These are phyloP conservation scores for Pandion haliaetus DNA, from an alignment of 2,113 vertebrate species.

Conservation along the genomic window DNA sequence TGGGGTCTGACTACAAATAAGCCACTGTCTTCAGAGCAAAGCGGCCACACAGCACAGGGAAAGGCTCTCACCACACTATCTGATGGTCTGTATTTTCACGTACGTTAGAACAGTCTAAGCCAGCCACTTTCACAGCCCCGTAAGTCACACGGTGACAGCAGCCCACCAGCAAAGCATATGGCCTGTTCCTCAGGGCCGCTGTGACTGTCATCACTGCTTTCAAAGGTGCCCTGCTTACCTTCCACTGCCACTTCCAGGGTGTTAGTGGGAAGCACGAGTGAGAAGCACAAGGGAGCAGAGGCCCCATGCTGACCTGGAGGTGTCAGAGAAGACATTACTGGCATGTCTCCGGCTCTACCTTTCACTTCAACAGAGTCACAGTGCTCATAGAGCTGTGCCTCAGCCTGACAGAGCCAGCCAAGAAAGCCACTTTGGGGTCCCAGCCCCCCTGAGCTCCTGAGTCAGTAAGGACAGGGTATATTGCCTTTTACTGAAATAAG, in stretches of 20 bases:
- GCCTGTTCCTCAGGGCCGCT: not conserved
- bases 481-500: not conserved
- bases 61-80: not conserved
- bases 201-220: not conserved
- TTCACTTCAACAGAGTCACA: not conserved
- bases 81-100: not conserved
- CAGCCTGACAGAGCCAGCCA: not conserved
- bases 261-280: not conserved
- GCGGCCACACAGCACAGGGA: rapidly evolving
- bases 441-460: not conserved
- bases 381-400: not conserved
- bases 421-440: not conserved
- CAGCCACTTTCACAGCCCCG: not conserved
- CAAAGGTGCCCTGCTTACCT: not conserved
- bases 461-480: not conserved
- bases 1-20: not conserved
- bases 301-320: not conserved
- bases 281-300: not conserved
- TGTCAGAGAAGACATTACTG: not conserved
- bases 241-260: not conserved
- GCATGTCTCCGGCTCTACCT: not conserved
- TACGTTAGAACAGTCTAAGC: rapidly evolving
- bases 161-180: not conserved
- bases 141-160: not conserved
- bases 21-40: not conserved